Base-by-base conservation (phyloP, 2,888 invertebrate genomes). In the Tenthredo distinguenda region DNA sequence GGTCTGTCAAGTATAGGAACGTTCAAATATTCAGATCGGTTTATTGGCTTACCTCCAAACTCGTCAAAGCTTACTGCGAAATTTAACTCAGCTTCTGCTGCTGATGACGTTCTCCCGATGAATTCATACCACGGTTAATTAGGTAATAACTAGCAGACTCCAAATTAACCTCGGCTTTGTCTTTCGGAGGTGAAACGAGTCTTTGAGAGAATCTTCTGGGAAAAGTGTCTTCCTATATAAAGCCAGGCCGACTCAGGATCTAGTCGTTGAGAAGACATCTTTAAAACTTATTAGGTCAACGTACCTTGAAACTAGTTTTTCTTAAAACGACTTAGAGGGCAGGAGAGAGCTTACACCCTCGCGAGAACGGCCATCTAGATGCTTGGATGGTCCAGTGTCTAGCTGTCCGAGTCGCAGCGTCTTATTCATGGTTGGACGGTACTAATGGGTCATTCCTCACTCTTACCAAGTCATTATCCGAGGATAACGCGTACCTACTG, bases 381-480 rank as follows among this genome's bases (percentile, higher is more conserved):
- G 40, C 18, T 18, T 62, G 58, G 58, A 58, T 26, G 26, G 81
- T 21, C 47, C 37, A 71, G 68, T 65, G 68, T 83, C 47, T 47
- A 34, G 68, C 68, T 83, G 65, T 83, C 83, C 83, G n/a, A 47
- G 68, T 83, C 68, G 62, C 40, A 47, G 68, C 68, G 50, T 83
- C 83, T 68, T 68, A 83, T 83, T 83, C 83, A 71, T 40, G 68
- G 47, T 83, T 68, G 65, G 83, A 68, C 68, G 68, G 47, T 71
- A 83, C 83, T 83, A 83, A 83, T 83, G 68, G 83, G 68, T 68
- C 83, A 83, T 83, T 83, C 68, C 50, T 83, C 68, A 47, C 68
- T 83, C 83, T 83, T 83, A 83, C 68, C 83, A 10, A 83, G 47
- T 83, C 68, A 83, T 83, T 83, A 83, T 83, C 47, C 68, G 50